Conservation (phyloP, 2,113 vertebrate species). For the Neodon shergylaensis region DNA sequence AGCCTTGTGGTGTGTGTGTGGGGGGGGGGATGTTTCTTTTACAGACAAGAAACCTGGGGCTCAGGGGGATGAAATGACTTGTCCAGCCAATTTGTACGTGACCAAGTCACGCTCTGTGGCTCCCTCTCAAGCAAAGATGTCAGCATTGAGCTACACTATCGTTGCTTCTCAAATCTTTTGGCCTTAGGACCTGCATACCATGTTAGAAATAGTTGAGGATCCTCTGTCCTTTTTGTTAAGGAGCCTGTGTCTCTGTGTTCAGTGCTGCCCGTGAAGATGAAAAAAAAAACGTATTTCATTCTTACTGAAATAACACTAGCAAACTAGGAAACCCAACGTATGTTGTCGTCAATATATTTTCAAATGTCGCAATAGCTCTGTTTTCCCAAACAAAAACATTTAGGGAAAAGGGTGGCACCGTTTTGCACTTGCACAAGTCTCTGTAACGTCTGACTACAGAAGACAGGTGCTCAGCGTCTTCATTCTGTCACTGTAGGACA, state of each 20-base stretch:
- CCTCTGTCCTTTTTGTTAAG: neutral
- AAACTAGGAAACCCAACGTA: neutral
- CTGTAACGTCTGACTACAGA: conserved; percentile 12
- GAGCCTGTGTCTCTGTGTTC: neutral
- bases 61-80: neutral
- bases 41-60: neutral
- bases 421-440: conserved; percentile 35
- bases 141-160: neutral
- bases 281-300: neutral
- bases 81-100: neutral
- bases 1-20: neutral
- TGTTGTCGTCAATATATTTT: neutral
- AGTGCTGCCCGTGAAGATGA: neutral
- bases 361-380: neutral
- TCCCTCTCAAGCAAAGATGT: neutral
- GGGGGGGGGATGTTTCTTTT: neutral
- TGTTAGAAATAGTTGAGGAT: conserved; percentile 26
- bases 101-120: neutral
- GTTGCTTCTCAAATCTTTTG: neutral
- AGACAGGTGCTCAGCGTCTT: neutral
- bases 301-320: neutral
- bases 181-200: neutral
- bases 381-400: conserved; percentile 28
- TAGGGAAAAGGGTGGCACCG: neutral
- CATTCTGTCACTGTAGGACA: neutral